phyloP scores from a whole-genome alignment of 2,113 vertebrate genomes.

The Lagopus leucura region DNA sequence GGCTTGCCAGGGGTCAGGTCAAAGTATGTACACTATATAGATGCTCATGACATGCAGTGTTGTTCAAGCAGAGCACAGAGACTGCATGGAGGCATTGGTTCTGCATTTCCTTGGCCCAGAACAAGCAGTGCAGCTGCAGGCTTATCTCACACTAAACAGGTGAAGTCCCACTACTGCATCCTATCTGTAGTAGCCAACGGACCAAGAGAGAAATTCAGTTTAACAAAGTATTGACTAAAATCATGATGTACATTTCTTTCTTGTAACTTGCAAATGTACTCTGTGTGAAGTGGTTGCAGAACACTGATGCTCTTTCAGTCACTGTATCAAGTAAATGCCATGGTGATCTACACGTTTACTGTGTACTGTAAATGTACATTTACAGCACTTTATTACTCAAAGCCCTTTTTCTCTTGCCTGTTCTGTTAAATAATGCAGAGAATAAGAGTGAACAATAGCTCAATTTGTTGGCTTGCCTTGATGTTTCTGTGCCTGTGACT shows the following conservation, averaged over 20 bases:
- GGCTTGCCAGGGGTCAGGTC: background rate
- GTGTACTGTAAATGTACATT: background rate
- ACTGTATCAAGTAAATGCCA: background rate
- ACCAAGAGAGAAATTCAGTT: background rate
- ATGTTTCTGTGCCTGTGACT: background rate
- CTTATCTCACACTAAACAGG: background rate
- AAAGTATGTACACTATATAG: background rate
- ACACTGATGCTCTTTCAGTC: background rate
- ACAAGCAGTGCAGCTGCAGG: rapidly evolving
- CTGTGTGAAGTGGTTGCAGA: background rate
- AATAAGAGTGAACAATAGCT: background rate
- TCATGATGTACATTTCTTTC: background rate
- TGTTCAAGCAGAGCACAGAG: background rate
- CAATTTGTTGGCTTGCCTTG: background rate
- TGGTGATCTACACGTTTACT: background rate
- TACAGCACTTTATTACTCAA: background rate
- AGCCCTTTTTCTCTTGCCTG: background rate
- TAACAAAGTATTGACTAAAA: background rate
- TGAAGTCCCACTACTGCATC: background rate
- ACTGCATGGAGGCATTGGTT: rapidly evolving
- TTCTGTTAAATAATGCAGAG: background rate
- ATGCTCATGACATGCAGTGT: rapidly evolving
- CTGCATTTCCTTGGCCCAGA: background rate
- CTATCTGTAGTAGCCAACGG: background rate
- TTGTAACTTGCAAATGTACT: background rate